These are phyloP conservation scores for Chondrosia reniformis DNA, from an alignment of 37 sponge, comb jelly and placozoan genomes.

Conservation along the genomic window DNA sequence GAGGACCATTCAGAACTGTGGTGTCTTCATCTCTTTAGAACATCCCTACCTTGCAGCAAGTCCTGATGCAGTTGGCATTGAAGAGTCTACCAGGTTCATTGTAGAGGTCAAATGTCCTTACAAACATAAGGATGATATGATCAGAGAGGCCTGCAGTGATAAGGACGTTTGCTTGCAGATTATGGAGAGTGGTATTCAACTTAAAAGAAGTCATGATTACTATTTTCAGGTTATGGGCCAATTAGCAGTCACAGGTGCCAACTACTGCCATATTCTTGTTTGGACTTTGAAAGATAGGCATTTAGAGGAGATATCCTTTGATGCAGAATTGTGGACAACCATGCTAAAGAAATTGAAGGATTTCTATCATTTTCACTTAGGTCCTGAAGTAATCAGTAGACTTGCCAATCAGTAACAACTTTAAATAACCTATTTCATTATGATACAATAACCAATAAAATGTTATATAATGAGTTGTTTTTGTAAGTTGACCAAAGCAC, in stretches of 20 bases:
- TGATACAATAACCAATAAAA: too few relatives aligned
- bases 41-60: neutral
- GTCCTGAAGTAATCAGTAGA: too few relatives aligned
- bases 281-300: neutral
- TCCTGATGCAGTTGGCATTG: neutral
- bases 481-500: constrained; percentile 33
- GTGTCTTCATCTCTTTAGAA: neutral
- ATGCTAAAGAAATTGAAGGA: neutral
- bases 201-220: neutral
- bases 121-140: neutral
- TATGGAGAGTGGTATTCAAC: neutral
- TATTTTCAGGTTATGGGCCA: constrained; percentile 14
- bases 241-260: neutral
- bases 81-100: neutral
- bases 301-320: neutral
- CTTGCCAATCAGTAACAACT: too few relatives aligned
- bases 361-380: too few relatives aligned
- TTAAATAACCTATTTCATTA: too few relatives aligned
- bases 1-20: neutral
- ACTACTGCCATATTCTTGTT: neutral
- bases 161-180: neutral
- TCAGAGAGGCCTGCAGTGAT: constrained; percentile 13
- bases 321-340: neutral
- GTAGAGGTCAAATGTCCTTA: constrained; percentile 23
- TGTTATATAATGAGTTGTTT: too few relatives aligned